Conservation (phyloP, 2,113 vertebrate genomes). For the Petroica traversi region DNA sequence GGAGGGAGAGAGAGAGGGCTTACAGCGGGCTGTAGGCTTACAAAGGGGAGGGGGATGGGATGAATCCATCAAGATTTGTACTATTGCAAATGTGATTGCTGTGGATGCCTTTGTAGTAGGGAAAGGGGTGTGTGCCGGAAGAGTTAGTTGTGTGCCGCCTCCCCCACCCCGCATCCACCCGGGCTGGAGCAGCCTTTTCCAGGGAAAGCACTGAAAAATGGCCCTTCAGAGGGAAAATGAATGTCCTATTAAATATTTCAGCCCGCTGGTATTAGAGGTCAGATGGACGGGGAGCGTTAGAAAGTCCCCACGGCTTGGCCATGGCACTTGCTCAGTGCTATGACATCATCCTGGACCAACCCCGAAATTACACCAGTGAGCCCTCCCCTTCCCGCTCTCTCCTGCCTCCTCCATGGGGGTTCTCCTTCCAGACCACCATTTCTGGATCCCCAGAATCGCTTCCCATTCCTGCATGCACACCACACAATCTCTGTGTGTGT, state of each 20-base stretch:
- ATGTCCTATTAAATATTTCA: constrained; percentile 33
- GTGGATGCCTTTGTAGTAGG: constrained; percentile 82
- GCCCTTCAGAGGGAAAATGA: constrained; percentile 22
- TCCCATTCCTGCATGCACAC: neutral
- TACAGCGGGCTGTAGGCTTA: neutral
- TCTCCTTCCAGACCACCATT: constrained; percentile 52
- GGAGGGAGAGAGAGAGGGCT: constrained; percentile 6
- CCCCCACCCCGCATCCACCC: constrained; percentile 45
- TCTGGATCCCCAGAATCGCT: neutral
- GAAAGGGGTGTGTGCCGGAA: constrained; percentile 81
- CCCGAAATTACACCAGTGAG: constrained; percentile 72
- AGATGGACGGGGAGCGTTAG: constrained; percentile 67
- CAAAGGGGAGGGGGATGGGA: constrained; percentile 55
- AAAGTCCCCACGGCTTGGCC: constrained; percentile 61
- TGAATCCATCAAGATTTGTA: constrained; percentile 74
- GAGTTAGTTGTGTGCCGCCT: constrained; percentile 76
- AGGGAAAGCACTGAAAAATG: neutral
- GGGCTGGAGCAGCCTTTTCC: neutral
- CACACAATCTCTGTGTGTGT: neutral
- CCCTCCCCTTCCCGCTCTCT: constrained; percentile 67
- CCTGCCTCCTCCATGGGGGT: constrained; percentile 41
- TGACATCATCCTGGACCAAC: constrained; percentile 81
- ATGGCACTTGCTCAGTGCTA: constrained; percentile 74
- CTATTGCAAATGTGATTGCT: constrained; percentile 81
- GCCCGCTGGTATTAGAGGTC: constrained; percentile 66